Evolutionary conservation across 2,797 vertebrate species (phyloP).

Genomic region (Hylomyscus alleni): DNA sequence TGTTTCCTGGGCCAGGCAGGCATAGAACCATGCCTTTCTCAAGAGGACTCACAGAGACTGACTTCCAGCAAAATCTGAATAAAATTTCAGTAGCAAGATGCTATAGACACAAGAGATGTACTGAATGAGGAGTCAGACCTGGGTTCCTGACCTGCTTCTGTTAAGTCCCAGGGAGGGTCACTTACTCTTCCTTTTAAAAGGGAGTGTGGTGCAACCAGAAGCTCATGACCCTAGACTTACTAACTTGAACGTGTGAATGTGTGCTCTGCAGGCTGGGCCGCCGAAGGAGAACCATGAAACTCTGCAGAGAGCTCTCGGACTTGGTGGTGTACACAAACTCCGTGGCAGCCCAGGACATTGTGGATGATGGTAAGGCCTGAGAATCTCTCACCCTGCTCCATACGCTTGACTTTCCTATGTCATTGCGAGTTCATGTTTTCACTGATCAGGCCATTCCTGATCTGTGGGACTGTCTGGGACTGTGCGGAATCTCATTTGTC

Average conservation of each 20-base stretch:
- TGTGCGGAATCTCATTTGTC: background rate
- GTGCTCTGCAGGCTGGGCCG: conserved; percentile 90
- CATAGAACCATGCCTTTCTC: background rate
- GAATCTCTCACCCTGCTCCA: background rate
- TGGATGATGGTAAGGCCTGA: conserved; percentile 93
- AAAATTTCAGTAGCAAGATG: background rate
- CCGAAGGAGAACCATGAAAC: conserved; percentile 97
- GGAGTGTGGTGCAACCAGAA: background rate
- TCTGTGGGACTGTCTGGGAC: background rate
- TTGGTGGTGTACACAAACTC: conserved; percentile 98
- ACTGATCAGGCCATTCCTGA: background rate
- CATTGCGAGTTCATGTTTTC: background rate
- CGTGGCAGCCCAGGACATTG: conserved; percentile 95
- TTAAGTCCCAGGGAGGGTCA: background rate
- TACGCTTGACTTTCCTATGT: background rate
- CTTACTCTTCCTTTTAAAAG: background rate
- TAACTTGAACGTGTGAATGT: conserved; percentile 20
- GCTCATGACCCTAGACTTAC: background rate
- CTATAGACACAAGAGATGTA: no score
- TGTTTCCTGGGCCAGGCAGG: background rate
- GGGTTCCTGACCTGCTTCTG: background rate
- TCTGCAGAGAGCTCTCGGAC: conserved; percentile 97
- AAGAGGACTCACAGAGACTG: background rate
- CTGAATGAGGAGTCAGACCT: background rate
- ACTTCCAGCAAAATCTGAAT: background rate